These are phyloP conservation scores for Cerastis leucographa DNA, from an alignment of 2,888 invertebrate species.

Conservation along the genomic window DNA sequence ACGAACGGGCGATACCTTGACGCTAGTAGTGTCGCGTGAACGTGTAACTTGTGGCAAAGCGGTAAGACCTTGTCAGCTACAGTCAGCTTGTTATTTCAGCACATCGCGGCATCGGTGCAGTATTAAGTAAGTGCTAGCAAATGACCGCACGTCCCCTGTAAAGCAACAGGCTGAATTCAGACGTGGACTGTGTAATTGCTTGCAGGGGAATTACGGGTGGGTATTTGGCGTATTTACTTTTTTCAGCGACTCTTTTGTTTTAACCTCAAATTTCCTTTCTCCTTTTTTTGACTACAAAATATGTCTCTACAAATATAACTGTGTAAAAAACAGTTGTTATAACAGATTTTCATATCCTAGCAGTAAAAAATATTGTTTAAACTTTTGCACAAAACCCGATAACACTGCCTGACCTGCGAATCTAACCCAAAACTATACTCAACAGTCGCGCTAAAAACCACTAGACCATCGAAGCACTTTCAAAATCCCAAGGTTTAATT, in stretches of 20 bases:
- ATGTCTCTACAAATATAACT: too few relatives aligned
- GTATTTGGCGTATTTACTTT: too few relatives aligned
- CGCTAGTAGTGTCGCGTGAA: too few relatives aligned
- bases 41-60: too few relatives aligned
- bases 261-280: too few relatives aligned
- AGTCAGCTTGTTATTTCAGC: slow-evolving; percentile 7
- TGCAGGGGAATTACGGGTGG: neutral
- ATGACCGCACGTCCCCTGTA: slow-evolving; percentile 1
- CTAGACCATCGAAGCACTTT: neutral
- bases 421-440: neutral
- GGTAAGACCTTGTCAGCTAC: neutral
- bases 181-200: slow-evolving; percentile 13
- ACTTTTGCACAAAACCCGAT: neutral
- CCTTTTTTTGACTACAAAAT: too few relatives aligned
- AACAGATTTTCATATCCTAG: too few relatives aligned
- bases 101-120: slow-evolving; percentile 14
- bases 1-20: too few relatives aligned
- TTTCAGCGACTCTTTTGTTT: too few relatives aligned
- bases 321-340: too few relatives aligned
- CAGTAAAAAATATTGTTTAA: too few relatives aligned
- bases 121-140: slow-evolving; percentile 28
- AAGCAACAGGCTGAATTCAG: slow-evolving; percentile 41
- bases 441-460: neutral
- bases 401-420: neutral
- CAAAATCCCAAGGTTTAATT: neutral